phyloP scores from a whole-genome alignment of 2,797 vertebrate genomes.

The Epinephelus coioides region DNA sequence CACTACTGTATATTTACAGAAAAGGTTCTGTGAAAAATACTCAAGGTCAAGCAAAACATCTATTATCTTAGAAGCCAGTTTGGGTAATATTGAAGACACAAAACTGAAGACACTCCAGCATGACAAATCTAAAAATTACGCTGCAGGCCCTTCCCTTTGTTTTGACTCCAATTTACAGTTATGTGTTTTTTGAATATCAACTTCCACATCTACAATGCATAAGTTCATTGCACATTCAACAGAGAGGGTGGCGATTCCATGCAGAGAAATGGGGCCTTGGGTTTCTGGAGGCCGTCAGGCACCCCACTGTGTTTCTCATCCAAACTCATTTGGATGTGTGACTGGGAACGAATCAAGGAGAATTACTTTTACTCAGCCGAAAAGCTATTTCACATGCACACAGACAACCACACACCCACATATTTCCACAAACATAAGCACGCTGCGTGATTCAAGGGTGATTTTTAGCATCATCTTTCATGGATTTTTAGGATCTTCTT shows the following conservation, averaged over 20 bases:
- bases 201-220: conserved; percentile 59
- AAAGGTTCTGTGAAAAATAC: background rate
- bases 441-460: background rate
- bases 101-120: conserved; percentile 43
- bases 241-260: conserved; percentile 52
- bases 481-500: conserved; percentile 24
- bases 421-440: conserved; percentile 11
- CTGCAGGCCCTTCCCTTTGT: conserved; percentile 28
- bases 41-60: conserved; percentile 26
- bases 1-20: background rate
- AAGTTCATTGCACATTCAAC: conserved; percentile 66
- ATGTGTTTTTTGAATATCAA: conserved; percentile 52
- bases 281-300: conserved; percentile 48
- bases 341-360: conserved; percentile 80
- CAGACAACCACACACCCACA: conserved; percentile 26
- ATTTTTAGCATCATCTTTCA: conserved; percentile 26
- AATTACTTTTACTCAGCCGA: conserved; percentile 71
- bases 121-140: conserved; percentile 60
- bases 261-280: conserved; percentile 61
- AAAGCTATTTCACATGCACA: conserved; percentile 52
- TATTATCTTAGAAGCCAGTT: background rate
- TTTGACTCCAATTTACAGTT: conserved; percentile 57
- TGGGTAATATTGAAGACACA: conserved; percentile 17
- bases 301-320: conserved; percentile 73
- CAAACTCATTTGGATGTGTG: conserved; percentile 79